phyloP scores from a whole-genome alignment of 2,888 invertebrate genomes.

The Eupithecia tripunctaria region DNA sequence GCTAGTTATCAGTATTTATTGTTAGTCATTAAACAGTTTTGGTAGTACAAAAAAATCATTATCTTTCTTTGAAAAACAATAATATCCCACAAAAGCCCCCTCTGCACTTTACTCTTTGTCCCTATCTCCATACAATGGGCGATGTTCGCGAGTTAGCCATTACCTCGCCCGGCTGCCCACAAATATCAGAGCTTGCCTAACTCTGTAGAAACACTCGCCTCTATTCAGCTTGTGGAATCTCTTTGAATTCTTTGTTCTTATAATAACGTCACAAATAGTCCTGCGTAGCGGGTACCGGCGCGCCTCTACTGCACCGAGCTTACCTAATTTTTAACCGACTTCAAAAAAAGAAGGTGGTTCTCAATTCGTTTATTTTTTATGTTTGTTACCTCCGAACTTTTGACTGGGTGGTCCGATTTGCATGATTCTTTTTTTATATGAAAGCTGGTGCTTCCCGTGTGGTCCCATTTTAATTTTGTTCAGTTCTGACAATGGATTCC shows the following conservation, averaged over 20 bases:
- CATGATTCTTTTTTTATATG: too few species aligned
- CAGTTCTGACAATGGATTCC: too few species aligned
- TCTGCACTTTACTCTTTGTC: constrained; percentile 37
- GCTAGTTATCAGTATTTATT: not conserved
- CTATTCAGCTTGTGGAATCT: not conserved
- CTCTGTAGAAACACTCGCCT: constrained; percentile 8
- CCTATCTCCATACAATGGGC: constrained; percentile 49
- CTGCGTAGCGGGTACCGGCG: not conserved
- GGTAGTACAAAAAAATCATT: not conserved
- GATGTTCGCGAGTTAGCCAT: constrained; percentile 42
- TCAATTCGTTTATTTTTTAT: too few species aligned
- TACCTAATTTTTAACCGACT: too few species aligned
- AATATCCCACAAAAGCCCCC: not conserved
- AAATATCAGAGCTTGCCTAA: constrained; percentile 19
- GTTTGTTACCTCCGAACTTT: too few species aligned
- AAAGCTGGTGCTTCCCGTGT: too few species aligned
- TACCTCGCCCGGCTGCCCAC: constrained; percentile 36
- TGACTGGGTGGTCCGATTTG: too few species aligned
- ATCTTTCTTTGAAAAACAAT: not conserved
- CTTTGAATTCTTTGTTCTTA: constrained; percentile 1
- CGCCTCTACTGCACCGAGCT: constrained; percentile 16
- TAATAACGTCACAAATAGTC: not conserved
- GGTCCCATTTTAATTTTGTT: too few species aligned
- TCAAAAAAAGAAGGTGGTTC: too few species aligned
- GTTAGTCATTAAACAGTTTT: not conserved